Conservation (phyloP, 30 jellyfish, hydroid and myxozoan genomes). For the Pelagia noctiluca region DNA sequence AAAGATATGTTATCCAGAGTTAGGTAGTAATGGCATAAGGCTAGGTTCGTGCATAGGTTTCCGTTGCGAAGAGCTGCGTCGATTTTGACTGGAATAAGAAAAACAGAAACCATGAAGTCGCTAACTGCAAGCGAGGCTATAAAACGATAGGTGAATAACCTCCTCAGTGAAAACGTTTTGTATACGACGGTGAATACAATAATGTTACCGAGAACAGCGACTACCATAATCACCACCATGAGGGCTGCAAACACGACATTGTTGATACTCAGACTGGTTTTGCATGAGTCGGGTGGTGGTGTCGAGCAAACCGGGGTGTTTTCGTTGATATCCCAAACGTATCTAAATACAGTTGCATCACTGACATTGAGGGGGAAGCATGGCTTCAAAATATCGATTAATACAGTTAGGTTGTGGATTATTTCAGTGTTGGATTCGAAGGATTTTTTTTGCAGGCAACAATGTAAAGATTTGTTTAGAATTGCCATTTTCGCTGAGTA, state of each 20-base stretch:
- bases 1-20: constrained; percentile 82
- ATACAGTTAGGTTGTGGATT: constrained; percentile 28
- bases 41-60: constrained; percentile 54
- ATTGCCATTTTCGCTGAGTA: too few species aligned
- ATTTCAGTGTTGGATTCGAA: too few species aligned
- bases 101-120: constrained; percentile 78
- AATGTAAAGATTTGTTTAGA: too few species aligned
- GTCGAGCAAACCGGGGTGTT: constrained; percentile 13
- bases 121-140: constrained; percentile 92
- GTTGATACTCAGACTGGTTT: background rate
- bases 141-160: constrained; percentile 64
- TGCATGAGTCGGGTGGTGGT: background rate
- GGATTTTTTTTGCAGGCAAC: too few species aligned
- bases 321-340: constrained; percentile 23
- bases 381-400: constrained; percentile 33
- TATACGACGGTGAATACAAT: constrained; percentile 69
- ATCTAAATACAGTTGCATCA: constrained; percentile 14
- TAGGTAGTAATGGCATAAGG: constrained; percentile 72
- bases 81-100: constrained; percentile 81
- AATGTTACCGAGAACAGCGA: constrained; percentile 62
- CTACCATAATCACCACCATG: constrained; percentile 57
- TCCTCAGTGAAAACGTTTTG: constrained; percentile 51
- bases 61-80: constrained; percentile 64
- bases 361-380: constrained; percentile 57
- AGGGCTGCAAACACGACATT: constrained; percentile 22